Conservation (phyloP, 2,797 vertebrate genomes). For the Coracias cyanogaster region DNA sequence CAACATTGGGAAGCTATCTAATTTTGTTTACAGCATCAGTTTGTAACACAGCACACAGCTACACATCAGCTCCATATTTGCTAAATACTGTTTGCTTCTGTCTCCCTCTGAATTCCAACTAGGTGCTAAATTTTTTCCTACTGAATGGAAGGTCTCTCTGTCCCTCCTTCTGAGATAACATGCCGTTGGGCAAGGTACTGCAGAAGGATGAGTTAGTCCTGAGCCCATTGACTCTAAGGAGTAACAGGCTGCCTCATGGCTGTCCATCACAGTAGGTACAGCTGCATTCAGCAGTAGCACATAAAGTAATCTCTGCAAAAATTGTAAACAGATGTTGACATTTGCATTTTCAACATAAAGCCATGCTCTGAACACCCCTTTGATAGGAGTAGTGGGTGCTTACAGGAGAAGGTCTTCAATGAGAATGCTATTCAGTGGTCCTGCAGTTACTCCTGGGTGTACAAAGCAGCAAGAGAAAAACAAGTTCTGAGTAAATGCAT, state of each 20-base stretch:
- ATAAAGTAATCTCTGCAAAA: neutral
- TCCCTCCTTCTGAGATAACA: neutral
- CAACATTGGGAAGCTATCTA: neutral
- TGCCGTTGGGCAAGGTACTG: neutral
- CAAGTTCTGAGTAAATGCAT: neutral
- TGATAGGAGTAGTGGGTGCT: neutral
- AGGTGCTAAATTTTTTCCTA: neutral
- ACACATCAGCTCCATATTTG: neutral
- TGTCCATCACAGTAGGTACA: neutral
- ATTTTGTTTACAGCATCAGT: neutral
- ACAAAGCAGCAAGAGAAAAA: neutral
- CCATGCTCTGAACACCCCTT: neutral
- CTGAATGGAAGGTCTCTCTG: neutral
- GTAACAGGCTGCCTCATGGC: neutral
- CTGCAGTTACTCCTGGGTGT: neutral
- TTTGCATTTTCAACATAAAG: neutral
- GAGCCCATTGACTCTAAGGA: neutral
- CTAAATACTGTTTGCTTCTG: neutral
- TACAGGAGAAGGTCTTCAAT: neutral
- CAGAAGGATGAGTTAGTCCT: neutral
- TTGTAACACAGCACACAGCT: neutral
- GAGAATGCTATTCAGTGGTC: neutral
- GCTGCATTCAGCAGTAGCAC: neutral
- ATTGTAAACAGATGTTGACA: neutral
- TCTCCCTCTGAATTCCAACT: neutral